These are phyloP conservation scores for Drosophila demipolita DNA, from an alignment of 2,888 invertebrate species.

Conservation along the genomic window DNA sequence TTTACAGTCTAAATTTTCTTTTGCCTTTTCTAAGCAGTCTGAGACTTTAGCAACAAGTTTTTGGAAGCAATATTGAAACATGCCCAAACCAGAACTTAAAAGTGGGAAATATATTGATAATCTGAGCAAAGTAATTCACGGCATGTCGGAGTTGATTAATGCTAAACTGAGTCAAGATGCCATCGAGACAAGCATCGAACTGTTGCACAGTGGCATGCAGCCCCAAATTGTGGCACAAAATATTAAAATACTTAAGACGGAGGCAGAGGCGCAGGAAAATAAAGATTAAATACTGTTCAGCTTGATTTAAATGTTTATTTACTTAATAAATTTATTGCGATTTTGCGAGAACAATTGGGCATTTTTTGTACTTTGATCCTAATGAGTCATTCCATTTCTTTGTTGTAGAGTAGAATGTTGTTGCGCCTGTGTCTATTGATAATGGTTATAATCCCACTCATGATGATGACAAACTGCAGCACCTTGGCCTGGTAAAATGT, in stretches of 20 bases:
- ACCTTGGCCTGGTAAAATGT: constrained; percentile 76
- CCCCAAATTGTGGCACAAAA: constrained; percentile 9
- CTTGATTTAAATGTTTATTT: constrained; percentile 6
- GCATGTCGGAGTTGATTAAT: constrained; percentile 32
- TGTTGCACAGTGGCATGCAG: constrained; percentile 22
- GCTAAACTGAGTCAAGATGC: constrained; percentile 36
- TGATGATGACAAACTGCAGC: constrained; percentile 65
- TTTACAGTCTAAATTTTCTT: too few species aligned
- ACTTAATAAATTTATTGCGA: constrained; percentile 1
- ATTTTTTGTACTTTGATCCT: not conserved
- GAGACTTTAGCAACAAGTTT: not conserved
- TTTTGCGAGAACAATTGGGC: not conserved
- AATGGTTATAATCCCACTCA: constrained; percentile 59
- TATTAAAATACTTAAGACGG: constrained; percentile 19
- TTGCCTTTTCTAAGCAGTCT: not conserved
- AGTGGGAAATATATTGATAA: not conserved
- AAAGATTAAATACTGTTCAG: not conserved
- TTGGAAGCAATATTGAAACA: not conserved
- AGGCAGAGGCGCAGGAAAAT: not conserved
- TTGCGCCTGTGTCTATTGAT: constrained; percentile 27
- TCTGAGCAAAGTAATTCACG: constrained; percentile 6
- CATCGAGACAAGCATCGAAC: constrained; percentile 16
- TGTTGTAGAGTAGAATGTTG: constrained; percentile 8
- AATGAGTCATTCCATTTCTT: constrained; percentile 6
- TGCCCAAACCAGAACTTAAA: constrained; percentile 1